phyloP scores from a whole-genome alignment of 2,888 invertebrate genomes.

The Xestia c-nigrum region DNA sequence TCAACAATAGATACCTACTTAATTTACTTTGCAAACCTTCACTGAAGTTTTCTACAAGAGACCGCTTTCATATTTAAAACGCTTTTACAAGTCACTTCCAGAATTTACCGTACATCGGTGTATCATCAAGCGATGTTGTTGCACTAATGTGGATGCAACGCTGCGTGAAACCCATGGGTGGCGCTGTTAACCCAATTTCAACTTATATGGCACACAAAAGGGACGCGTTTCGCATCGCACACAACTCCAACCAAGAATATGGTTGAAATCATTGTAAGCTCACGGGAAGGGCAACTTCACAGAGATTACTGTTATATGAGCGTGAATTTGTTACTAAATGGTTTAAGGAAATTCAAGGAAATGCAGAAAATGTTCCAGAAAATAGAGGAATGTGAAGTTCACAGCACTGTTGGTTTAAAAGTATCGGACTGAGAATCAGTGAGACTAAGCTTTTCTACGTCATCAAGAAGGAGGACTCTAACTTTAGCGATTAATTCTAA shows the following conservation, averaged over 20 bases:
- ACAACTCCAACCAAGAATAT: constrained; percentile 44
- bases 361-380: neutral
- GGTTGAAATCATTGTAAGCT: constrained; percentile 39
- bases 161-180: constrained; percentile 72
- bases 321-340: constrained; percentile 35
- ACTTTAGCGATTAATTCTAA: neutral
- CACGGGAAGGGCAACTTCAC: constrained; percentile 54
- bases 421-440: neutral
- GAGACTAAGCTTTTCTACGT: neutral
- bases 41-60: neutral
- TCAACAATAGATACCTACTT: neutral
- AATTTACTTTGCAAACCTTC: neutral
- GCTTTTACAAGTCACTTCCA: constrained; percentile 45
- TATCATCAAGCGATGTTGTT: constrained; percentile 54
- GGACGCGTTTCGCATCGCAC: constrained; percentile 62
- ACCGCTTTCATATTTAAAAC: neutral
- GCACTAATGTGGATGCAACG: constrained; percentile 65
- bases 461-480: neutral
- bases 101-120: constrained; percentile 17
- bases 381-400: neutral
- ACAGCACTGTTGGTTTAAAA: neutral
- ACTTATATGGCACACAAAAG: constrained; percentile 65
- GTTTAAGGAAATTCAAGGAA: constrained; percentile 10
- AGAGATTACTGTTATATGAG: constrained; percentile 40
- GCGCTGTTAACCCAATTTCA: constrained; percentile 72